phyloP scores from a whole-genome alignment of 2,113 vertebrate species.

The Progne subis region DNA sequence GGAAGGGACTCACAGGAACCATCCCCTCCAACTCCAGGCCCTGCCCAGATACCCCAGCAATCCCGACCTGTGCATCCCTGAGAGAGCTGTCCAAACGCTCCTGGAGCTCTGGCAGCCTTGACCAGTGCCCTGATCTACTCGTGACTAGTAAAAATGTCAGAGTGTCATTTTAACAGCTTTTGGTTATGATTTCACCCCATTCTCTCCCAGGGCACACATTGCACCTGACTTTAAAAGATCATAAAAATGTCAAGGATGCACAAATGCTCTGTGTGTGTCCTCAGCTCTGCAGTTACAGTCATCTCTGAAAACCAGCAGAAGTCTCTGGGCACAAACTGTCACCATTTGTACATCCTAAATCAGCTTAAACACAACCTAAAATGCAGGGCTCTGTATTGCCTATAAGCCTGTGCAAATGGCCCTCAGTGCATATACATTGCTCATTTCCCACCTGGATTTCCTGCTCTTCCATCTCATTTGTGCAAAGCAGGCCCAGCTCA shows the following conservation, averaged over 20 bases:
- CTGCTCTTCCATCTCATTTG: background rate
- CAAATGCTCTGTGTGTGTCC: background rate
- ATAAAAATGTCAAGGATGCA: background rate
- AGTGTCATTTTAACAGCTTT: background rate
- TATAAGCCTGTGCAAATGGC: background rate
- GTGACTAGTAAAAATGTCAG: background rate
- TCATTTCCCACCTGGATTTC: background rate
- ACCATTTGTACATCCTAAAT: background rate
- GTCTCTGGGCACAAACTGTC: background rate
- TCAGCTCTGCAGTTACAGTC: background rate
- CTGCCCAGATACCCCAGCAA: background rate
- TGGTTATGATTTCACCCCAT: background rate
- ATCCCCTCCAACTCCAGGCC: background rate
- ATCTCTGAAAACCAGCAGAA: background rate
- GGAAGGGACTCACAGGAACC: background rate
- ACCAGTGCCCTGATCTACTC: background rate
- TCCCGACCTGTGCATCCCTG: background rate
- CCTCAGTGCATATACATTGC: background rate
- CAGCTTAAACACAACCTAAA: background rate
- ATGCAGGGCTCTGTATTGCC: background rate
- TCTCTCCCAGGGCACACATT: background rate
- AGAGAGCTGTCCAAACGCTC: rapidly evolving
- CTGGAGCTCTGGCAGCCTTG: background rate
- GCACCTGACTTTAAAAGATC: background rate
- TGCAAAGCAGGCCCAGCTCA: background rate